These are phyloP conservation scores for Buceros bicornis DNA, from an alignment of 2,797 vertebrate genomes.

Conservation along the genomic window DNA sequence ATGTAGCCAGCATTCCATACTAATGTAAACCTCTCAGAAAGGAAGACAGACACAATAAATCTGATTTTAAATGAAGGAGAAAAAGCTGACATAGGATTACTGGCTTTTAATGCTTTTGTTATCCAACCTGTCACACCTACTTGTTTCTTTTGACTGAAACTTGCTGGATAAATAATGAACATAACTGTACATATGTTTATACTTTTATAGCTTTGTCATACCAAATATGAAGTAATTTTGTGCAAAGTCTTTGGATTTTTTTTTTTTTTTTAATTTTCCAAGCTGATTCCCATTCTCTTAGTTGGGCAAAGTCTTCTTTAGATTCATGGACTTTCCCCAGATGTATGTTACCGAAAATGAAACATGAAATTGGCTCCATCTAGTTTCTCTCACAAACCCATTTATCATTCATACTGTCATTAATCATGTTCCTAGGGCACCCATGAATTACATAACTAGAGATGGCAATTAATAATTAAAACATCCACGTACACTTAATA, in stretches of 20 bases:
- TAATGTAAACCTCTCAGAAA: neutral
- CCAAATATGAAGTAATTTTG: neutral
- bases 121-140: neutral
- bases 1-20: neutral
- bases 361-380: neutral
- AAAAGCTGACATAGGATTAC: neutral
- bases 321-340: neutral
- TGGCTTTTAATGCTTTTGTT: neutral
- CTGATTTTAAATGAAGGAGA: neutral
- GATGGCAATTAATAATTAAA: neutral
- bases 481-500: neutral
- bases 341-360: neutral
- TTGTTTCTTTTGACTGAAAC: neutral
- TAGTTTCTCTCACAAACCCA: neutral
- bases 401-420: neutral
- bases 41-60: neutral
- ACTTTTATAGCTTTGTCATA: neutral
- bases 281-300: neutral
- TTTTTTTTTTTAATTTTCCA: neutral
- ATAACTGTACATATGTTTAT: neutral
- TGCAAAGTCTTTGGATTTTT: neutral
- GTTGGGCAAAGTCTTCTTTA: neutral
- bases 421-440: neutral
- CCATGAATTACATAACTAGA: neutral
- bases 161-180: neutral